These are phyloP conservation scores for Tauraco hartlaubi DNA, from an alignment of 2,797 vertebrate genomes.

Conservation along the genomic window DNA sequence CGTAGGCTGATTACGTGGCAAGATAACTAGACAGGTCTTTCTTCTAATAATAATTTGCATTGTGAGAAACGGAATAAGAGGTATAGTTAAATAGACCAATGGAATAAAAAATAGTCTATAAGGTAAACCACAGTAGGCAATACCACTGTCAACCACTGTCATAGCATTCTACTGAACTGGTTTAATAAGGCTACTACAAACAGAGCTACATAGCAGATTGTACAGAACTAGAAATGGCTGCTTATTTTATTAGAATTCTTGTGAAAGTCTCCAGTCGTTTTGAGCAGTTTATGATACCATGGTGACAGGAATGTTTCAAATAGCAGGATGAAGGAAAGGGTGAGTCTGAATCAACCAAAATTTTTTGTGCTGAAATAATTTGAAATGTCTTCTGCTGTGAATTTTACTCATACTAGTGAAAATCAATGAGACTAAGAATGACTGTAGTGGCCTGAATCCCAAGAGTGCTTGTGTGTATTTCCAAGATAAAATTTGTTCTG, in stretches of 20 bases:
- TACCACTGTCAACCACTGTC: background rate
- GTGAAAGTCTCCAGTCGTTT: background rate
- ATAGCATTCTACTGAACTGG: background rate
- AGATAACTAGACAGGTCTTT: background rate
- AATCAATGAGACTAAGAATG: background rate
- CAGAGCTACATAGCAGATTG: background rate
- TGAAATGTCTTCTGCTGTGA: background rate
- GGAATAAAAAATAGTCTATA: background rate
- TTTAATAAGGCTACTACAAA: background rate
- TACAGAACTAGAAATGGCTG: background rate
- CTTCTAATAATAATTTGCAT: background rate
- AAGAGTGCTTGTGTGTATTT: background rate
- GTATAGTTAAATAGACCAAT: background rate
- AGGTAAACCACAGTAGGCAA: background rate
- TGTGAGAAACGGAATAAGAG: background rate
- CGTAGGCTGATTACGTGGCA: background rate
- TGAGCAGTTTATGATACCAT: background rate
- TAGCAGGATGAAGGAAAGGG: background rate
- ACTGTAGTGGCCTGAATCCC: background rate
- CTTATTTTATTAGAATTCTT: background rate
- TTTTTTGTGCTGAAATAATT: background rate
- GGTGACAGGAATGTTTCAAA: background rate
- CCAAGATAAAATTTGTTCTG: background rate
- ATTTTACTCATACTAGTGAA: background rate
- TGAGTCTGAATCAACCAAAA: background rate